These are phyloP conservation scores for Periparus ater DNA, from an alignment of 2,797 vertebrate species.

Conservation along the genomic window DNA sequence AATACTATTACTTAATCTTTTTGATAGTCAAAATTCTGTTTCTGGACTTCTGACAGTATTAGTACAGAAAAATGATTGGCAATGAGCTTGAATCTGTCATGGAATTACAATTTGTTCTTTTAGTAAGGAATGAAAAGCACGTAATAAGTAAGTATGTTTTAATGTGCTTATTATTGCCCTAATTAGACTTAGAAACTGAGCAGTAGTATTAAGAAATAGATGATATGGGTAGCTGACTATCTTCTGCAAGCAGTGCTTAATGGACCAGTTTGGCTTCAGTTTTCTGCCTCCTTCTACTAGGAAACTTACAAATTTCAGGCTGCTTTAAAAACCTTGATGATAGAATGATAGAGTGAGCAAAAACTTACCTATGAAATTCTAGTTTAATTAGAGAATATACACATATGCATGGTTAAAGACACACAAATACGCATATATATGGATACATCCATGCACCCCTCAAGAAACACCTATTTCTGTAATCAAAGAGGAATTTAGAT, in stretches of 20 bases:
- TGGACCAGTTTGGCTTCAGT: background rate
- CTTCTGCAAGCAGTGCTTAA: background rate
- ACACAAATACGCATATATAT: fast-evolving
- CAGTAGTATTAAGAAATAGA: background rate
- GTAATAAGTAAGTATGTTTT: background rate
- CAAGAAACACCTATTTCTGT: background rate
- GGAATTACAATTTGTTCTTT: background rate
- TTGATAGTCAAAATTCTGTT: background rate
- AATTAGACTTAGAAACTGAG: background rate
- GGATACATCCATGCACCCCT: too few relatives aligned
- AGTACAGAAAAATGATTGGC: background rate
- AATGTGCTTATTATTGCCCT: background rate
- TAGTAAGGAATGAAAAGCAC: background rate
- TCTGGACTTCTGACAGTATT: background rate
- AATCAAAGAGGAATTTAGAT: background rate
- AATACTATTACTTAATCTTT: background rate
- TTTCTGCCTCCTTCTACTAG: background rate
- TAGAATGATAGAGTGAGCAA: background rate
- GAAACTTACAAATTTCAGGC: background rate
- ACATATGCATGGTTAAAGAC: too few relatives aligned
- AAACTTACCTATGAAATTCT: background rate
- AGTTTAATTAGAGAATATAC: background rate
- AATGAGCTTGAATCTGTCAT: background rate
- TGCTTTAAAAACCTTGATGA: background rate
- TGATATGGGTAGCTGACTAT: background rate